Percentiles rank a stretch among this genome's conserved stretches.
These are phyloP conservation scores for Drosophila atripex DNA, from an alignment of 2,888 invertebrate genomes.

Conservation along the genomic window DNA sequence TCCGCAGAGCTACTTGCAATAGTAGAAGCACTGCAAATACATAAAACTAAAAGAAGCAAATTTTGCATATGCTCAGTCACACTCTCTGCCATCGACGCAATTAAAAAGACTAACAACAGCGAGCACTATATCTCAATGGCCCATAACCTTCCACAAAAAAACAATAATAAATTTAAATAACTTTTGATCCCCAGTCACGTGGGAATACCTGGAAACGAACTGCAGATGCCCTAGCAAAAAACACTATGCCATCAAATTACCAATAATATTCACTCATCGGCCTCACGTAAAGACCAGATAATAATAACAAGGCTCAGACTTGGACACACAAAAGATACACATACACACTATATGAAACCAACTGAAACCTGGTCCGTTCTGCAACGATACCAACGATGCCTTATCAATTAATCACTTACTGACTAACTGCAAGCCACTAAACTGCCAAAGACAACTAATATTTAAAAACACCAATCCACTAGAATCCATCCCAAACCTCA, in stretches of 20 bases:
- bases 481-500: background rate
- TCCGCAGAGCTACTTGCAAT: no score
- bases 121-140: conserved; percentile 2
- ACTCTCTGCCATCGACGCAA: background rate
- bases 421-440: conserved; percentile 3
- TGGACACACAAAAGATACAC: conserved; percentile 1
- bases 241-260: background rate
- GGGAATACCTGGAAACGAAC: background rate
- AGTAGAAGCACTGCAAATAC: no score
- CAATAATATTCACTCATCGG: background rate
- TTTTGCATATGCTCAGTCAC: no score
- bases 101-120: conserved; percentile 1
- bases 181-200: background rate
- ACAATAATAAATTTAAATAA: conserved; percentile 6
- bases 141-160: background rate
- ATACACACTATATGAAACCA: background rate
- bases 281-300: background rate
- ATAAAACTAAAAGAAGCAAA: no score
- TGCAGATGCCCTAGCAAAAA: no score
- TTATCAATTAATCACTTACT: conserved; percentile 1
- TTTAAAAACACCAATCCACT: conserved; percentile 1
- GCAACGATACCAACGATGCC: background rate
- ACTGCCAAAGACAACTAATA: background rate
- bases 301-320: conserved; percentile 1
- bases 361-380: background rate